These are phyloP conservation scores for Lophius piscatorius DNA, from an alignment of 2,113 vertebrate genomes.

Conservation along the genomic window DNA sequence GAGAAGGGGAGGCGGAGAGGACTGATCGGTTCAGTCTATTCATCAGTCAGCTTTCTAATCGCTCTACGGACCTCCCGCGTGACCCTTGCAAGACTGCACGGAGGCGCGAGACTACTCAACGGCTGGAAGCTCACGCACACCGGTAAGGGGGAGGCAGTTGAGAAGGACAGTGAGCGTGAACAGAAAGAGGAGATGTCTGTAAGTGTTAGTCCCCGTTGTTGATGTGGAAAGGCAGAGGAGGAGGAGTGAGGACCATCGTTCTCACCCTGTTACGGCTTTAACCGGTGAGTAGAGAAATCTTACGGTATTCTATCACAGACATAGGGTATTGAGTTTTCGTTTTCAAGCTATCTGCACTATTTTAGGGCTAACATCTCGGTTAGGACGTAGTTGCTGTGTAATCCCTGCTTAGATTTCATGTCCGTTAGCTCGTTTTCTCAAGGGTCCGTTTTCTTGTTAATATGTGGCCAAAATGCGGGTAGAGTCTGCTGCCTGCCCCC, in stretches of 20 bases:
- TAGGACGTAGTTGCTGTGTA: no score
- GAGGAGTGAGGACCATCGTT: slow-evolving; percentile 75
- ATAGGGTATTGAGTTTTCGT: no score
- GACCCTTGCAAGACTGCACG: slow-evolving; percentile 36
- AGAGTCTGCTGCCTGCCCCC: not conserved
- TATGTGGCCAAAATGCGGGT: no score
- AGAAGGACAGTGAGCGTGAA: slow-evolving; percentile 24
- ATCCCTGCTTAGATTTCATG: no score
- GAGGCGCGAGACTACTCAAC: slow-evolving; percentile 55
- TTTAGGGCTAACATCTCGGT: no score
- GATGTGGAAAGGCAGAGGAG: slow-evolving; percentile 75
- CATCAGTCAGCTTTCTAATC: slow-evolving; percentile 40
- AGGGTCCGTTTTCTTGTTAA: slow-evolving; percentile 32
- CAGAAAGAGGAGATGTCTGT: slow-evolving; percentile 68
- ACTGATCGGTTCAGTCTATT: slow-evolving; percentile 42
- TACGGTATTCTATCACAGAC: no score
- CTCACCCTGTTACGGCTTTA: no score
- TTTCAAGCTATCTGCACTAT: no score
- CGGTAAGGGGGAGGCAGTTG: slow-evolving; percentile 23
- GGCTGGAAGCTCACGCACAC: slow-evolving; percentile 43
- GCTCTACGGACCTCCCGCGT: slow-evolving; percentile 53
- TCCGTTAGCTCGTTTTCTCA: no score
- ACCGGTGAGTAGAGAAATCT: slow-evolving; percentile 67
- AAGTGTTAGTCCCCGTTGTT: slow-evolving; percentile 83
- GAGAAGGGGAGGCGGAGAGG: slow-evolving; percentile 40